A percentile compares a stretch with the other conserved stretches of the same genome.
phyloP scores from a whole-genome alignment of 2,888 invertebrate species.

The Drosophila robusta region DNA sequence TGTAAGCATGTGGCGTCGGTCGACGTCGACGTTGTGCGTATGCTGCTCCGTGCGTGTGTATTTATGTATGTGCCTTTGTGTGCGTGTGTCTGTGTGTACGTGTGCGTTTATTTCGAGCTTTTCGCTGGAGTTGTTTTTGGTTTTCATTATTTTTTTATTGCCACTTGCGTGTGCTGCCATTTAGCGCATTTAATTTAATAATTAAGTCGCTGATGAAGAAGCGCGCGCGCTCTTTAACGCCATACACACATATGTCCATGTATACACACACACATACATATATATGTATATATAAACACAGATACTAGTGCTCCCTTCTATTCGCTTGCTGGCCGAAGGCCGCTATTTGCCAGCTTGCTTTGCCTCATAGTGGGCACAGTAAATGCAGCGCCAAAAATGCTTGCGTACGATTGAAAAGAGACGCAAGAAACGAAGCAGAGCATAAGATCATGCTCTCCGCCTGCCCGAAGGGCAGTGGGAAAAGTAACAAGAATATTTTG shows the following conservation, averaged over 20 bases:
- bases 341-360: slow-evolving; percentile 8
- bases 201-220: slow-evolving; percentile 76
- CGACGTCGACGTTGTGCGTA: slow-evolving; percentile 37
- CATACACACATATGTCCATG: no score
- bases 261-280: not conserved
- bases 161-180: slow-evolving; percentile 77
- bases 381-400: slow-evolving; percentile 7
- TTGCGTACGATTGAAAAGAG: not conserved
- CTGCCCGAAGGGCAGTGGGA: slow-evolving; percentile 1
- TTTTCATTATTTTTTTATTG: slow-evolving; percentile 58
- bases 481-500: slow-evolving; percentile 2
- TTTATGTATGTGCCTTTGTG: slow-evolving; percentile 11
- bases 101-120: slow-evolving; percentile 38
- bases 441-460: slow-evolving; percentile 18
- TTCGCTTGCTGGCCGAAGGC: slow-evolving; percentile 11
- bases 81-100: slow-evolving; percentile 1
- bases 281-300: not conserved
- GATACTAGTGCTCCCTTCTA: not conserved
- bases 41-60: slow-evolving; percentile 13
- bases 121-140: slow-evolving; percentile 53
- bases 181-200: slow-evolving; percentile 79
- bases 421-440: not conserved
- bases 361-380: slow-evolving; percentile 4
- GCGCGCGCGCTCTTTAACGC: slow-evolving; percentile 47
- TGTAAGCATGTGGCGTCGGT: slow-evolving; percentile 68